Base-by-base conservation (phyloP, 1,140 invertebrate genomes). In the Acromyrmex heyeri region DNA sequence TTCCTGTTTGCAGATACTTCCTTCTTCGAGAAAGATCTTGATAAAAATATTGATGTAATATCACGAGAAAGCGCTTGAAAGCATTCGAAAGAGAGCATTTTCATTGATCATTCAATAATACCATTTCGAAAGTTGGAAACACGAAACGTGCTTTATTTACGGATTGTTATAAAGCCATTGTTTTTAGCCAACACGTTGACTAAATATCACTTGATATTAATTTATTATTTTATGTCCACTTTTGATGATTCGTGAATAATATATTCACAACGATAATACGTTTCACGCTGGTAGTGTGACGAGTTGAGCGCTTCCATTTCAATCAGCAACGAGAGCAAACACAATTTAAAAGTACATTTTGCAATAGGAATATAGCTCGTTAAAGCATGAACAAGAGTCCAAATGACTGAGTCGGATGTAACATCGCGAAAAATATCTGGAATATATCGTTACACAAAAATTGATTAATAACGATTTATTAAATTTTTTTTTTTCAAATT, bases 171-270 rank as follows among this genome's bases (percentile, higher is more conserved):
- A 30, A 70, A 48, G 21, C 65, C 10, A 21, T 82, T 82, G 72
- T 72, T 82, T 82, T 82, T 82, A 82, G 30, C 30, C 30, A 24
- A 70, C 21, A 7, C 7, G 55, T 44, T n/a, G 77, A 55, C 30
- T 24, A 70, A 27, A 81, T 27, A 48, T 10, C 24, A n/a, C 34
- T 38, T 24, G 16, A 14, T 72, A 82, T 82, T 48, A 72, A 82
- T 81, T 70, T 70, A 70, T 72, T 72, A 72, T 82, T 72, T 64
- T n/a, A 24, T 44, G 14, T 79, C 34, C 48, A 67, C 48, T 67
- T 79, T 69, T 69, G 48, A 69, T 53, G 53, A 82, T 70, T 48
- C 53, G 64, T 57, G 30, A 81, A 81, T 70, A 81, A 81, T 70
- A 38, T 81, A 81, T 81, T 34, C 48, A 34, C 30, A 79, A 48